Conservation (phyloP, 2,888 invertebrate genomes). For the Chaetogeoica ovagalla region DNA sequence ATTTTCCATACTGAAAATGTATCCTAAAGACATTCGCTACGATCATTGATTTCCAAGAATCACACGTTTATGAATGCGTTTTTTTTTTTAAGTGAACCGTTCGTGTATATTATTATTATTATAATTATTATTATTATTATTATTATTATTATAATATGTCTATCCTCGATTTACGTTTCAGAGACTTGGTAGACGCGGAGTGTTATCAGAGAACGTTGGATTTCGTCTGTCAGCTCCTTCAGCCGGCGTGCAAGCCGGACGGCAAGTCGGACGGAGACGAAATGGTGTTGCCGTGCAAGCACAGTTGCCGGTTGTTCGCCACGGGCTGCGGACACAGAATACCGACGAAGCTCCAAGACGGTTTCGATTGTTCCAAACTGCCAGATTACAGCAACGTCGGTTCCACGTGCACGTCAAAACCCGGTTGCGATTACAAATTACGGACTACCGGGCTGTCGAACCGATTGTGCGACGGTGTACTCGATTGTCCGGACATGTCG, state of each 20-base stretch:
- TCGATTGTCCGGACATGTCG: constrained; percentile 81
- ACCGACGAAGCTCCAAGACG: constrained; percentile 70
- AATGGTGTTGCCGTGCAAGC: constrained; percentile 74
- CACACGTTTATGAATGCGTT: too few relatives aligned
- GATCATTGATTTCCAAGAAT: too few relatives aligned
- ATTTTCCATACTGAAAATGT: too few relatives aligned
- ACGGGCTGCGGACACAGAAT: constrained; percentile 78
- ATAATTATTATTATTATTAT: too few relatives aligned
- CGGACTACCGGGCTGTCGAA: constrained; percentile 57
- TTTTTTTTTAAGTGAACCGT: too few relatives aligned
- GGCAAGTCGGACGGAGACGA: constrained; percentile 60
- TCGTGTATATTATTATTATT: too few relatives aligned
- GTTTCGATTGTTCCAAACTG: constrained; percentile 77
- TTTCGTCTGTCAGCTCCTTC: constrained; percentile 83
- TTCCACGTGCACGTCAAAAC: constrained; percentile 73
- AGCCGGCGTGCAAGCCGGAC: constrained; percentile 70
- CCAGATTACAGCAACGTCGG: constrained; percentile 77
- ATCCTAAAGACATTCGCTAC: too few relatives aligned
- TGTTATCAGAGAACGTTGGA: constrained; percentile 87
- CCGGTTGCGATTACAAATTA: constrained; percentile 58
- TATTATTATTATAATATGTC: too few relatives aligned
- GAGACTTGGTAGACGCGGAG: constrained; percentile 86
- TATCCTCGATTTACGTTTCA: constrained; percentile 57
- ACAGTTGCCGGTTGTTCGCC: constrained; percentile 84
- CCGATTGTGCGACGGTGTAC: constrained; percentile 81